Base-by-base conservation (phyloP, 2,113 vertebrate genomes). In the Chaetodon trifascialis region DNA sequence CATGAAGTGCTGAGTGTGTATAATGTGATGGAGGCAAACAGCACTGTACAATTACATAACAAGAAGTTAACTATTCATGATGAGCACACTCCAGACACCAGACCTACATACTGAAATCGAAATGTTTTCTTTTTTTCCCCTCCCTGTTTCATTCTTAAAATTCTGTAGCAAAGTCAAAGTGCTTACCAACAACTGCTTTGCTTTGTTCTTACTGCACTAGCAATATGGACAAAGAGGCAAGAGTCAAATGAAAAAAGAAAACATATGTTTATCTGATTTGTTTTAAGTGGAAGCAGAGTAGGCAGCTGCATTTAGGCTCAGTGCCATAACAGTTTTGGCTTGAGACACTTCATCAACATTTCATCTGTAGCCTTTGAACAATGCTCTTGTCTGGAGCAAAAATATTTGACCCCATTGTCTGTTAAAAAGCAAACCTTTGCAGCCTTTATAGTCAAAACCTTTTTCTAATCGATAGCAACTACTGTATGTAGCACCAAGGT, bases 11-110 rank as follows among this genome's bases (percentile, higher is more conserved):
- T 67, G 36, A 73, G 65, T 47, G 40, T 75, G 72, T 74, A 36
- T 55, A 21, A 51, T 78, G 65, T 55, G 58, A 49, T 10, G 1
- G 59, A 54, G 49, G 56, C 71, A 54, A 87, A 69, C 14, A 30
- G 7, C 51, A 51, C 59, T 55, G 40, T n/a, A 19, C 34, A 23
- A 44, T 87, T 87, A 79, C 40, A 42, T 87, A 87, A 88, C 54
- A 46, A 63, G 25, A 42, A 47, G 76, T 88, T 58, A 84, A 88
- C 36, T 84, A 86, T 86, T 81, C 42, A 86, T 86, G 51, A 80
- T 60, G 52, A 60, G 44, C 16, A 66, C 23, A 70, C 78, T 68
- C 62, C 8, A 67, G 67, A 77, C 68, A 79, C 70, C 66, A 76
- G 69, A 44, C 49, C 69, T 66, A 73, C 47, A 83, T 81, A 49